These are phyloP conservation scores for Trichomalopsis sarcophagae DNA, from an alignment of 1,140 invertebrate genomes.

Conservation along the genomic window DNA sequence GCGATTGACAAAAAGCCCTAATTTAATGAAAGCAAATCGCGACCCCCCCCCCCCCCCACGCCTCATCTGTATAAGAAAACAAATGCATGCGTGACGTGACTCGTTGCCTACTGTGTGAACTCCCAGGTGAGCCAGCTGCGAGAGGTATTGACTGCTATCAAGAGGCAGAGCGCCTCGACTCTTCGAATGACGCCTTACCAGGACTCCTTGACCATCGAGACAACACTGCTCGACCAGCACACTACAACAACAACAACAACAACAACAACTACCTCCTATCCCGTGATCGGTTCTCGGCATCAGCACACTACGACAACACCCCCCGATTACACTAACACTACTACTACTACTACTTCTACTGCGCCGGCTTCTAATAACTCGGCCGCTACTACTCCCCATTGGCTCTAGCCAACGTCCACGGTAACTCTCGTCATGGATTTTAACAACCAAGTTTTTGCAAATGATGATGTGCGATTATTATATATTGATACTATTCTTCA, in stretches of 20 bases:
- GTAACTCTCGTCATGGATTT: conserved; percentile 76
- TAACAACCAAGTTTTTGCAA: conserved; percentile 55
- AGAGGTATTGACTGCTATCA: conserved; percentile 73
- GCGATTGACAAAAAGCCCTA: background rate
- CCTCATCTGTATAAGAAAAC: background rate
- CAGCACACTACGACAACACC: conserved; percentile 74
- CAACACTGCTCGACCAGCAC: conserved; percentile 73
- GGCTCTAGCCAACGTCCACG: conserved; percentile 73
- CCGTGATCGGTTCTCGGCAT: conserved; percentile 68
- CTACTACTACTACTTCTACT: conserved; percentile 55
- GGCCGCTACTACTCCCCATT: conserved; percentile 68
- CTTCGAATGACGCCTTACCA: conserved; percentile 69
- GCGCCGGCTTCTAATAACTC: conserved; percentile 60
- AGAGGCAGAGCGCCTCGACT: conserved; percentile 69
- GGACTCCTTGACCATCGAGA: conserved; percentile 73
- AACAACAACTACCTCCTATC: conserved; percentile 68
- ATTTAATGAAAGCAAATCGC: background rate
- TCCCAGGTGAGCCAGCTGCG: conserved; percentile 75
- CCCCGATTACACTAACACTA: conserved; percentile 74
- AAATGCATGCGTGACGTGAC: conserved; percentile 1
- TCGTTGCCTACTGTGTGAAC: conserved; percentile 33
- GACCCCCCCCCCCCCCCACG: background rate
- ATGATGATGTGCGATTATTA: background rate
- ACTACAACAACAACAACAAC: conserved; percentile 33
- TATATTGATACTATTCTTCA: background rate